Evolutionary conservation across 2,113 vertebrate species (phyloP).

Genomic region (Chiloscyllium plagiosum): DNA sequence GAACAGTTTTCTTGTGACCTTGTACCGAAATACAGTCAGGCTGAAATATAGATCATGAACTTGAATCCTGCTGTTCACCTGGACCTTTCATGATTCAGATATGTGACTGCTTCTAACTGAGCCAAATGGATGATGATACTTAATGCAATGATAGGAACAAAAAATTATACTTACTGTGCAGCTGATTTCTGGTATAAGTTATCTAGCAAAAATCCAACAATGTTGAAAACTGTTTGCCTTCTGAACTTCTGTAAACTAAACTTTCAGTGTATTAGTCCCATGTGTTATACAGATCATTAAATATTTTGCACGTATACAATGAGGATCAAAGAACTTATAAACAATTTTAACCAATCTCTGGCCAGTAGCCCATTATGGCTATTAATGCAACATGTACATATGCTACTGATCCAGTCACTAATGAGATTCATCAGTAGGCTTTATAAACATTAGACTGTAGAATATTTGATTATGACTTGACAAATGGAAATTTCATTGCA

Average conservation of each 20-base stretch:
- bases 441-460: background rate
- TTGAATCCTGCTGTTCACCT: background rate
- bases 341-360: background rate
- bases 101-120: background rate
- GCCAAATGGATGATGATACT: background rate
- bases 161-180: background rate
- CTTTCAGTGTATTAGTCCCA: background rate
- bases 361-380: too few species aligned
- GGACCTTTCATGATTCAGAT: background rate
- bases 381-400: background rate
- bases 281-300: background rate
- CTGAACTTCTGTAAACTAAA: background rate
- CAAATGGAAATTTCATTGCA: background rate
- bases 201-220: background rate
- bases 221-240: background rate
- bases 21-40: background rate
- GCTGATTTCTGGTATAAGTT: background rate
- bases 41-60: background rate
- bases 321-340: background rate
- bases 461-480: background rate
- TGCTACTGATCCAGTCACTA: background rate
- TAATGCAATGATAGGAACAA: background rate
- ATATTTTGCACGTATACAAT: background rate
- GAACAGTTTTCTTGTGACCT: background rate
- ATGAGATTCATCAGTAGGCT: background rate